Evolutionary conservation across 1,140 invertebrate genomes (phyloP).

Genomic region (Drosophila leontia): DNA sequence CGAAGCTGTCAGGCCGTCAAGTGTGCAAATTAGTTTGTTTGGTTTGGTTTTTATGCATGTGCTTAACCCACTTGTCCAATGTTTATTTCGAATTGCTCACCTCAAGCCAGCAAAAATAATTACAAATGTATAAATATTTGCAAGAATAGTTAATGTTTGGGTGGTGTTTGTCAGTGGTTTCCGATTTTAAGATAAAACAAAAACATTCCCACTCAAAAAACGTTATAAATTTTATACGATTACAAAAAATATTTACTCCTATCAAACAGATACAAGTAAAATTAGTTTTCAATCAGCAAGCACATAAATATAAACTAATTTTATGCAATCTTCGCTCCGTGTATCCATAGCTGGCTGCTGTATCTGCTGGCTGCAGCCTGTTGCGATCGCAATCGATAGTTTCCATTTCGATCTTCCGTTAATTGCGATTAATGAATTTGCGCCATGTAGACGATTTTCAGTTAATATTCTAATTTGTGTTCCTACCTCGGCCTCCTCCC

Average conservation of each 20-base stretch:
- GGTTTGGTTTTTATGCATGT: constrained; percentile 54
- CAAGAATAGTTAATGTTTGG: background rate
- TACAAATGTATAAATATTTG: constrained; percentile 18
- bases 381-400: constrained; percentile 11
- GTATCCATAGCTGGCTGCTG: no score
- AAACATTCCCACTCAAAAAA: background rate
- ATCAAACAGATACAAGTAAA: background rate
- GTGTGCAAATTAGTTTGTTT: constrained; percentile 72
- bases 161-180: background rate
- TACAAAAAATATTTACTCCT: no score
- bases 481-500: background rate
- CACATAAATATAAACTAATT: constrained; percentile 5
- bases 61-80: constrained; percentile 70
- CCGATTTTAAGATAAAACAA: background rate
- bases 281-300: constrained; percentile 14
- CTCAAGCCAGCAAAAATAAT: constrained; percentile 17
- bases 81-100: constrained; percentile 29
- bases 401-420: constrained; percentile 38
- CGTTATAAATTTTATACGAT: no score
- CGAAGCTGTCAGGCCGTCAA: constrained; percentile 61
- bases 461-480: constrained; percentile 55
- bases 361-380: background rate
- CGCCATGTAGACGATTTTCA: constrained; percentile 57
- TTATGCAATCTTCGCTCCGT: constrained; percentile 1
- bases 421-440: constrained; percentile 74